Evolutionary conservation across 1,140 invertebrate species (phyloP).

Genomic region (Leptoteleia sp.): DNA sequence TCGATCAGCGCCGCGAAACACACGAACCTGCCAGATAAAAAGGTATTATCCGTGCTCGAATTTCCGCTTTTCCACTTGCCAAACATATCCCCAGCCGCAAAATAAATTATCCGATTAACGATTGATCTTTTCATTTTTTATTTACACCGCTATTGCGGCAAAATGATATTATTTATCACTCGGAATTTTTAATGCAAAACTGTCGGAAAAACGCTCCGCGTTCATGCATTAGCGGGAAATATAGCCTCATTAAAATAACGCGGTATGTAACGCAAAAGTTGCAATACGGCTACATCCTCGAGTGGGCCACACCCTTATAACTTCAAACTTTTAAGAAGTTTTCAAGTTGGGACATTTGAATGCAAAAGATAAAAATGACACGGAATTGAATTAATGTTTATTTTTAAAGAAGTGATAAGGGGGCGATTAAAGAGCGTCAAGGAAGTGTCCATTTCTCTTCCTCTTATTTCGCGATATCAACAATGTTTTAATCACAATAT

Average conservation of each 20-base stretch:
- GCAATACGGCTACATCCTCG: constrained; percentile 16
- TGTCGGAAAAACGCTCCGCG: not conserved
- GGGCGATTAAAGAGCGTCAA: constrained; percentile 7
- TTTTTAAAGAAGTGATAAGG: constrained; percentile 18
- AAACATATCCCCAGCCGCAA: constrained; percentile 3
- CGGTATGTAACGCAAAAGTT: constrained; percentile 25
- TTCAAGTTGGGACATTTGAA: constrained; percentile 38
- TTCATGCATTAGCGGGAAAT: constrained; percentile 14
- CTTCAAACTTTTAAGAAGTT: constrained; percentile 43
- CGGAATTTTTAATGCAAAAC: constrained; percentile 14
- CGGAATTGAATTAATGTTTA: constrained; percentile 37
- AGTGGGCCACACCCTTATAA: constrained; percentile 30
- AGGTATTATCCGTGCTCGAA: constrained; percentile 1
- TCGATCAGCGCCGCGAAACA: not conserved
- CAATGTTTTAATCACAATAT: too few species aligned
- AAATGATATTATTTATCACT: constrained; percentile 3
- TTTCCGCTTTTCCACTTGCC: not conserved
- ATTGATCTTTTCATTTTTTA: not conserved
- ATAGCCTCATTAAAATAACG: constrained; percentile 35
- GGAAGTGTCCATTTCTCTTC: not conserved
- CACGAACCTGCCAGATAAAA: constrained; percentile 6
- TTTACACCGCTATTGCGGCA: not conserved
- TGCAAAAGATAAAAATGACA: constrained; percentile 38
- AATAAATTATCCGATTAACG: constrained; percentile 10
- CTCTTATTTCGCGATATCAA: too few species aligned